These are phyloP conservation scores for Diaprepes abbreviatus DNA, from an alignment of 2,888 invertebrate genomes.

Conservation along the genomic window DNA sequence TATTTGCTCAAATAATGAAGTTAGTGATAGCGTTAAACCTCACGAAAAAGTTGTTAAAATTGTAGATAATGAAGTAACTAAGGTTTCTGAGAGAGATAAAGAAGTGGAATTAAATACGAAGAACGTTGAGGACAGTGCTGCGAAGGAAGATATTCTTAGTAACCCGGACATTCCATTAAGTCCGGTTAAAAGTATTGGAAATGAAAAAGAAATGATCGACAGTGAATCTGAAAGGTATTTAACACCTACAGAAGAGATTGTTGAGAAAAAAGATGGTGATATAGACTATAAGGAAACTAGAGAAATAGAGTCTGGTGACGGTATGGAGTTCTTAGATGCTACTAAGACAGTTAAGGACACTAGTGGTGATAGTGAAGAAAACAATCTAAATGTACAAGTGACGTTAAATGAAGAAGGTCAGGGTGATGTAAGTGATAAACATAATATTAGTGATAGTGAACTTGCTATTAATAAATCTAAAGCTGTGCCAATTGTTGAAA, in stretches of 20 bases:
- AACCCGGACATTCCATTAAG: conserved; percentile 58
- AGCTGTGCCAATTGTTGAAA: conserved; percentile 65
- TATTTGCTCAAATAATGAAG: conserved; percentile 30
- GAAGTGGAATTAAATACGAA: conserved; percentile 18
- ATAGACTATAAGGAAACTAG: conserved; percentile 43
- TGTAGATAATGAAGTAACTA: conserved; percentile 1
- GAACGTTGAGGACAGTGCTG: conserved; percentile 57
- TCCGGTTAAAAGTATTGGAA: conserved; percentile 53
- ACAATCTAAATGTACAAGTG: conserved; percentile 37
- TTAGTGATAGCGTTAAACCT: conserved; percentile 27
- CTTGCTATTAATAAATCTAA: conserved; percentile 57
- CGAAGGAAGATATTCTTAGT: conserved; percentile 12
- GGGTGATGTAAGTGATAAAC: conserved; percentile 55
- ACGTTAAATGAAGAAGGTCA: conserved; percentile 49
- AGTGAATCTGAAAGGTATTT: conserved; percentile 80
- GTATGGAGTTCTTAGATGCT: conserved; percentile 16
- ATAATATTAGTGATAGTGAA: conserved; percentile 56
- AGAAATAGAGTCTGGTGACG: conserved; percentile 40
- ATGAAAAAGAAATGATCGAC: conserved; percentile 74
- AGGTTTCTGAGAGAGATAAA: not conserved
- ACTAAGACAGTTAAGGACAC: conserved; percentile 36
- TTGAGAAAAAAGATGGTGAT: conserved; percentile 60
- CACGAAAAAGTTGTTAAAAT: conserved; percentile 19
- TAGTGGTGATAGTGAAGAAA: conserved; percentile 31
- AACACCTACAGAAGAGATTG: conserved; percentile 74